Base-by-base conservation (phyloP, 2,888 invertebrate species). In the Lapara coniferarum region DNA sequence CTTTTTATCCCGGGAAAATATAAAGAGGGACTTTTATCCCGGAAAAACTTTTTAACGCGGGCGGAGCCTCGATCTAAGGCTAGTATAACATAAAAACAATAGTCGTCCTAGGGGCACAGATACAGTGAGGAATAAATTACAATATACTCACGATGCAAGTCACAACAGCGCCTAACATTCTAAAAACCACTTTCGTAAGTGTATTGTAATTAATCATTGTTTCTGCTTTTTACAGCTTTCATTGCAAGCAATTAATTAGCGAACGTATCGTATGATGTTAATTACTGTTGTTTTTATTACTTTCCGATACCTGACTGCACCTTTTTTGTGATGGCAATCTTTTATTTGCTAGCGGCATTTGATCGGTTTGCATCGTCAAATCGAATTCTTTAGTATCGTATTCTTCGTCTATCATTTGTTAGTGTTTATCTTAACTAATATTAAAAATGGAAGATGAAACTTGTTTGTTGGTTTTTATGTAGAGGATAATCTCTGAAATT, bases 231-330 rank as follows among this genome's bases (percentile, higher is more conserved):
- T 25, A 25, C 69, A 52, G 55, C 67, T 71, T 69, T 74, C 51
- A 75, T 74, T 59, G 69, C 71, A 59, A 10, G 49, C 63, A 71
- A 73, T 75, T 73, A 74, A 74, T 74, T 72, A 72, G 56, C 66
- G 44, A 55, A 63, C 30, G 19, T 66, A 58, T 30, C 16, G 57
- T 49, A 66, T 58, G 66, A 57, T 59, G 44, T 67, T 69, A 58
- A 66, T 52, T 53, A 30, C 52, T 19, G 30, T 66, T 53, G 70
- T 67, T 63, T 59, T 63, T 57, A 70, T 56, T 51, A 16, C 53
- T 49, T 69, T 55, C 16, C 51, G 14, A 63, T 63, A 66, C n/a
- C 8, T 53, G 19, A 55, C 10, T 55, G 55, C 55, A 52, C 44
- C 16, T 46, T 63, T 63, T 49, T 69, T 37, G 52, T 37, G 37